These are phyloP conservation scores for Microplitis demolitor DNA, from an alignment of 1,140 invertebrate genomes.

Conservation along the genomic window DNA sequence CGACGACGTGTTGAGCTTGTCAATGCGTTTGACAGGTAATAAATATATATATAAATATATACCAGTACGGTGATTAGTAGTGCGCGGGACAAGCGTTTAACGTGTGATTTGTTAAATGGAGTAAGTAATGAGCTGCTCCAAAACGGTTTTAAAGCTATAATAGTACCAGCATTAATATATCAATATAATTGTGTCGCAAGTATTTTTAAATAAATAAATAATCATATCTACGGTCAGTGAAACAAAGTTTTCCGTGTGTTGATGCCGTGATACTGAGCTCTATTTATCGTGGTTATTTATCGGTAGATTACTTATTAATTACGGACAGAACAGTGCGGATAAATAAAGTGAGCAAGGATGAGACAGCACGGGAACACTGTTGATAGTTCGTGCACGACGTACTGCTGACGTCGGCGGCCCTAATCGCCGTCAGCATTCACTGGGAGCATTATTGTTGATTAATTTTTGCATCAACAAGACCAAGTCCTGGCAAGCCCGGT, in stretches of 20 bases:
- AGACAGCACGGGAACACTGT: conserved; percentile 31
- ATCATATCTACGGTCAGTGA: neutral
- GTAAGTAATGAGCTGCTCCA: too few species aligned
- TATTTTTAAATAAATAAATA: neutral
- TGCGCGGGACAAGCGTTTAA: neutral
- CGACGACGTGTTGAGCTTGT: neutral
- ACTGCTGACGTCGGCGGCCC: conserved; percentile 22
- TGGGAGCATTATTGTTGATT: too few species aligned
- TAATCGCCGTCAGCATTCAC: neutral
- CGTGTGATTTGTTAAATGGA: too few species aligned
- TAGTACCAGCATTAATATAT: neutral
- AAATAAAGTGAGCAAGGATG: conserved; percentile 18
- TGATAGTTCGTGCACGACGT: neutral
- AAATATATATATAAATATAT: neutral
- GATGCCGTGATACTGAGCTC: neutral
- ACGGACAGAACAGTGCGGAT: neutral
- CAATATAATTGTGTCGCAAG: neutral
- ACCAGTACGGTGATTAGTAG: neutral
- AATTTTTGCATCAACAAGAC: neutral
- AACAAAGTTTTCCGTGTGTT: neutral
- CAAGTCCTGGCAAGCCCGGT: conserved; percentile 12
- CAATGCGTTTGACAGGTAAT: conserved; percentile 18
- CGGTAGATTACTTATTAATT: neutral
- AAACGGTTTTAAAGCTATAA: too few species aligned
- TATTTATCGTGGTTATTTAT: neutral